Conservation (phyloP, 2,113 vertebrate genomes). For the Circaetus gallicus region DNA sequence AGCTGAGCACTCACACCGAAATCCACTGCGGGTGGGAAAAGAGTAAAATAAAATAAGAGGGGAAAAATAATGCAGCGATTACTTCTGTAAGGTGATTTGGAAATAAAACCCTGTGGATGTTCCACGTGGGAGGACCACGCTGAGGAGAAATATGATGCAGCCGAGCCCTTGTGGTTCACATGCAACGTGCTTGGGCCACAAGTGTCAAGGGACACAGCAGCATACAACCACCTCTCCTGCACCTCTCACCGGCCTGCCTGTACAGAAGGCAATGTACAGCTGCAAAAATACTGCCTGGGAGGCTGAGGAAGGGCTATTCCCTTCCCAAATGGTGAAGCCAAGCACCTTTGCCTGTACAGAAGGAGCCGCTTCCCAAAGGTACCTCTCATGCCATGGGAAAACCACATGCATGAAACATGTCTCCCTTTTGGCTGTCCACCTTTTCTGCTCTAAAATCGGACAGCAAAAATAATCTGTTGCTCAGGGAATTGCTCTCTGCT, state of each 20-base stretch:
- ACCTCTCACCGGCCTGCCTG: background rate
- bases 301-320: background rate
- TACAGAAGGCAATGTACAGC: background rate
- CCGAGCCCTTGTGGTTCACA: background rate
- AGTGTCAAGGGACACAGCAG: background rate
- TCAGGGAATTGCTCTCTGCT: background rate
- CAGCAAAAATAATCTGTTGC: background rate
- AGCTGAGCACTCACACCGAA: slow-evolving; percentile 97
- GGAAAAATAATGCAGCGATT: background rate
- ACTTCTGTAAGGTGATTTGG: background rate
- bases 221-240: background rate
- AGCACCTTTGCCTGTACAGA: background rate
- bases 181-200: background rate
- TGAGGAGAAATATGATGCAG: background rate
- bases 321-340: background rate
- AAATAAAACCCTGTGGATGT: background rate
- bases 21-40: slow-evolving; percentile 81
- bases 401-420: background rate
- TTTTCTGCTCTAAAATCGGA: background rate
- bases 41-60: background rate
- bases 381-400: background rate
- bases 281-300: background rate
- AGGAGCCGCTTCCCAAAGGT: background rate
- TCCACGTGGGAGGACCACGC: background rate
- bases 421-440: background rate